Evolutionary conservation across 2,888 invertebrate species (phyloP), one percentile per base, ranked within the genome.

Genomic region (Caenorhabditis sp.): DNA sequence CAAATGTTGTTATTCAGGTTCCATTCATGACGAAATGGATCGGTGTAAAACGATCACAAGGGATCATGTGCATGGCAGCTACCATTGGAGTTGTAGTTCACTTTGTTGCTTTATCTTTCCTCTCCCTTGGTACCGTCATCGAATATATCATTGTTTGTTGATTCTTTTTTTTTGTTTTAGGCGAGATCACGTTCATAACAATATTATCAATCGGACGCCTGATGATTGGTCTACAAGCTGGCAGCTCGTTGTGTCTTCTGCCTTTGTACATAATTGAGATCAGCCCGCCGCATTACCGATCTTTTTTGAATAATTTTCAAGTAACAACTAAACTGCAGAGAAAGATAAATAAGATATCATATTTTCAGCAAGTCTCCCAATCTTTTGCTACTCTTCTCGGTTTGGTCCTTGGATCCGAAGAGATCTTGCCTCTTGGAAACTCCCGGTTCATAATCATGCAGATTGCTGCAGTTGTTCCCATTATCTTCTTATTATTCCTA

Each of bases 221-320:
- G 28, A 65, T 91, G 62, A 85, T 90, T 35, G 91, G 91, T 13
- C 83, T 89, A 26, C 91, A 91, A 71, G 88, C 88, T 15, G 89
- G 85, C 47, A 83, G 69, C 53, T 86, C 90, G 24, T 80, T 90
- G 20, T 90, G 89, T 69, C 80, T 91, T n/a, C 82, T 90, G 32
- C 91, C 91, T 0, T 80, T 91, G 35, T 91, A 89, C 74, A 86
- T 89, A n/a, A 87, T 88, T 40, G 90, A 91, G 71, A 85, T 88
- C 18, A 86, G 86, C 24, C 87, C 88, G 8, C 68, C 78, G 13
- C 56, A 79, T n/a, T 80, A 87, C 60, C 62, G 89, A 26, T 82
- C 88, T 4, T 88, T 90, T 35, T 74, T 90, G 35, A 88, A 86
- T 18, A 87, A 88, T 8, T 85, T 90, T 37, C 90, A 89, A 79